A percentile compares a stretch with the other conserved stretches of the same genome.
Conservation (phyloP, 2,888 invertebrate genomes). For the Agrenia bidenticulata region DNA sequence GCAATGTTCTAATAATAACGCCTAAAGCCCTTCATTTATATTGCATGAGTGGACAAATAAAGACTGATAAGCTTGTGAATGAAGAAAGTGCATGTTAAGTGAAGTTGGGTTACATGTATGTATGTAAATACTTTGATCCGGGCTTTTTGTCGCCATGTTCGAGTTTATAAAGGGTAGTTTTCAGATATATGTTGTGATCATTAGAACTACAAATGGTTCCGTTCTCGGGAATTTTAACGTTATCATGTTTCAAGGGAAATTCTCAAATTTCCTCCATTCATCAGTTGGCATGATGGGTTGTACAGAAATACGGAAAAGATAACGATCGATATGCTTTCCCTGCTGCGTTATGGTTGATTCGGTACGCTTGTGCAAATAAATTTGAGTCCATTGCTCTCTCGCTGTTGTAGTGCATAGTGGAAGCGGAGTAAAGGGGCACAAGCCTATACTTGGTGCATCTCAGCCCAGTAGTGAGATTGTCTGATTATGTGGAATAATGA, state of each 20-base stretch:
- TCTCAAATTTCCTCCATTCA: too few relatives aligned
- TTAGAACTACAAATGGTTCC: too few relatives aligned
- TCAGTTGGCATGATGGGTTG: too few relatives aligned
- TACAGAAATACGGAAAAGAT: too few relatives aligned
- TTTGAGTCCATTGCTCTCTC: too few relatives aligned
- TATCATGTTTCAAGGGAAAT: too few relatives aligned
- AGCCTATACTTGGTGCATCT: too few relatives aligned
- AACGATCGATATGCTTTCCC: not conserved
- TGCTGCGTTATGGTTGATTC: constrained; percentile 2
- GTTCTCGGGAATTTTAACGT: too few relatives aligned
- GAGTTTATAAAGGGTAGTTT: too few relatives aligned
- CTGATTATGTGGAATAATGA: not conserved
- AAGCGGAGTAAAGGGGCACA: constrained; percentile 1
- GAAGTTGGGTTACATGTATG: not conserved
- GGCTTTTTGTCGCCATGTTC: too few relatives aligned
- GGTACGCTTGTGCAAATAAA: not conserved
- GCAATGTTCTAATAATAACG: not conserved
- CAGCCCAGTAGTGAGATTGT: not conserved
- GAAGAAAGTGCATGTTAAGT: not conserved
- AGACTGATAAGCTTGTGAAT: too few relatives aligned
- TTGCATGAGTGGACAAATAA: not conserved
- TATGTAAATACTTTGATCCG: not conserved
- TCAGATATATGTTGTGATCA: too few relatives aligned
- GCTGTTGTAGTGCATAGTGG: not conserved
- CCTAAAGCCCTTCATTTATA: not conserved